These are phyloP conservation scores for Saturnia japonica DNA, from an alignment of 2,888 invertebrate genomes.

Conservation along the genomic window DNA sequence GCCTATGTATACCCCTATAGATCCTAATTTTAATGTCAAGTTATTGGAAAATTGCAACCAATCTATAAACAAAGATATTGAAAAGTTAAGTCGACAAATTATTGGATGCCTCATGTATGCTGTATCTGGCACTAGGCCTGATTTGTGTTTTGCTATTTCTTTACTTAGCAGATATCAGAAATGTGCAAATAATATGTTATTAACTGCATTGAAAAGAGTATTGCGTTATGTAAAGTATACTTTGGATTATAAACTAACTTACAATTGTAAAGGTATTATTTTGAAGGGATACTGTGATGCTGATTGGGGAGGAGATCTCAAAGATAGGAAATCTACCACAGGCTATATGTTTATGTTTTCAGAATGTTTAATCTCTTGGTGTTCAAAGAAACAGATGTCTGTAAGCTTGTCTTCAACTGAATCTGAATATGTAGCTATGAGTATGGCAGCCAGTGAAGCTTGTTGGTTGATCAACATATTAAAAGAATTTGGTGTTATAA, in stretches of 20 bases:
- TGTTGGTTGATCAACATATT: too few relatives aligned
- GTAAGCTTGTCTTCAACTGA: slow-evolving; percentile 37
- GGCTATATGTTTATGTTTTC: slow-evolving; percentile 30
- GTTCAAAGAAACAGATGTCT: slow-evolving; percentile 33
- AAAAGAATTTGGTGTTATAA: too few relatives aligned
- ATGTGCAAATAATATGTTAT: slow-evolving; percentile 23
- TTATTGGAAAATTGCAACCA: too few relatives aligned
- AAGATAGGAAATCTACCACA: slow-evolving; percentile 34
- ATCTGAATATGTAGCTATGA: slow-evolving; percentile 33
- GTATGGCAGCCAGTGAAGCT: slow-evolving; percentile 29
- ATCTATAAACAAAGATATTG: too few relatives aligned
- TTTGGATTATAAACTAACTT: slow-evolving; percentile 4
- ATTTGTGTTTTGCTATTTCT: slow-evolving; percentile 22
- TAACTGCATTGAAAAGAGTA: slow-evolving; percentile 30
- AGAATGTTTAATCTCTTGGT: slow-evolving; percentile 31
- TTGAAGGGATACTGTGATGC: slow-evolving; percentile 33
- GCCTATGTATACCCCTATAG: too few relatives aligned
- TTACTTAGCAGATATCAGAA: slow-evolving; percentile 23
- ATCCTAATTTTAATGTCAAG: too few relatives aligned
- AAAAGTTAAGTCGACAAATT: too few relatives aligned
- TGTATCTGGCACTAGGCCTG: too few relatives aligned
- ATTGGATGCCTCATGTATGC: slow-evolving; percentile 27
- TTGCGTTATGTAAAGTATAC: slow-evolving; percentile 27
- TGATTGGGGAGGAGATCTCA: slow-evolving; percentile 32
- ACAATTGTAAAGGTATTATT: too few relatives aligned